Evolutionary conservation across 1,140 invertebrate genomes (phyloP), one percentile per base, ranked within the genome.

Genomic region (Colletes gigas): DNA sequence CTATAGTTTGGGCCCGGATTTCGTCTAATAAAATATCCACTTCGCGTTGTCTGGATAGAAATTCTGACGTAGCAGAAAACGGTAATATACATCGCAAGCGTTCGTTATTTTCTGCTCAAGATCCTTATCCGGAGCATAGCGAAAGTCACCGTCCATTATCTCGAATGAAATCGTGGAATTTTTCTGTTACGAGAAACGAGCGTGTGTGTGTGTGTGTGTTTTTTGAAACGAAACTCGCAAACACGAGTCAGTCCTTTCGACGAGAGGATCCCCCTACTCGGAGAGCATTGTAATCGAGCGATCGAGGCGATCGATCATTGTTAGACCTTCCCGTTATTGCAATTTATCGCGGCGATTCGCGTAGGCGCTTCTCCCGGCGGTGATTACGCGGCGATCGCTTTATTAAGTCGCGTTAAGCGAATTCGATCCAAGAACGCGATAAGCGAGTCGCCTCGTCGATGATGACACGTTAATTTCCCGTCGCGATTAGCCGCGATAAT

Each of bases 241-340:
- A 30, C 30, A 2, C 30, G 30, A 30, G 21, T n/a, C 47, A 3
- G 17, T 52, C 72, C 72, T 74, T 74, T 74, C 72, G 54, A 59
- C 1, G 10, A 39, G 55, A 15, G 21, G 60, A 47, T 21, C 30
- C 30, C 2, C 55, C 41, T 14, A 15, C 55, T 9, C 15, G 57
- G 19, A 12, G 54, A 14, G n/a, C n/a, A 57, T 72, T 60, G 14
- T 19, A 19, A 52, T 50, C 44, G 44, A n/a, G 12, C 30, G 72
- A 74, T 74, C 72, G 60, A 65, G 14, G 12, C 30, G 72, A 74
- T 74, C 72, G 60, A 65, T 65, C 60, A 41, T 74, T 19, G 41
- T 47, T 47, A 21, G 55, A 12, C 19, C 10, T 14, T 47, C 19
- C 19, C 41, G 39, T 19, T 74, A 14, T 8, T n/a, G 14, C 30